These are phyloP conservation scores for Cerceris ruficornis DNA, from an alignment of 2,888 invertebrate genomes.

Conservation along the genomic window DNA sequence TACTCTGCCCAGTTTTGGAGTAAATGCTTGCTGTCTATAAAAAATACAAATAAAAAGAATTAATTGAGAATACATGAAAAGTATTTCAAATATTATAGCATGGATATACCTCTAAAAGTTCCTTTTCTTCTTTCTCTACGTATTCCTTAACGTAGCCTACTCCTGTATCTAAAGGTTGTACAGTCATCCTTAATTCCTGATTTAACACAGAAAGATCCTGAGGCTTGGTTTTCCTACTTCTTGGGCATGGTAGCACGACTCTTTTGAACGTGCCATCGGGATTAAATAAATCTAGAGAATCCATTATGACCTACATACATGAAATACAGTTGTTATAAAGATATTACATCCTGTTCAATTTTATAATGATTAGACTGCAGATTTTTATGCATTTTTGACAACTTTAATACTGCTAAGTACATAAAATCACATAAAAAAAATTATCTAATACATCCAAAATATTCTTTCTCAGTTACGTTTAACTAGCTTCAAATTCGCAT, in stretches of 20 bases:
- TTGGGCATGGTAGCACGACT: slow-evolving; percentile 24
- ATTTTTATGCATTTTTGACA: too few relatives aligned
- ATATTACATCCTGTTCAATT: background rate
- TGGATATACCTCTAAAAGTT: slow-evolving; percentile 67
- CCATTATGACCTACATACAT: slow-evolving; percentile 54
- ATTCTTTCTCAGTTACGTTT: too few relatives aligned
- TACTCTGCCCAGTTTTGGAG: background rate
- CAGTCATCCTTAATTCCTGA: background rate
- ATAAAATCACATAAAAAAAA: too few relatives aligned
- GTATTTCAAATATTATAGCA: background rate
- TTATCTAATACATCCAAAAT: too few relatives aligned
- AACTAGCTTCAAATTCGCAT: too few relatives aligned
- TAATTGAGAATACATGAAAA: background rate
- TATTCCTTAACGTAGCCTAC: slow-evolving; percentile 74
- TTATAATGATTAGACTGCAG: background rate
- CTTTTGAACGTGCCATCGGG: slow-evolving; percentile 34
- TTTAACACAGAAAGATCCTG: slow-evolving; percentile 17
- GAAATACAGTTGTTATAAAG: background rate
- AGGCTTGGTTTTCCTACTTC: background rate
- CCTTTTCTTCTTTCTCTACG: slow-evolving; percentile 72
- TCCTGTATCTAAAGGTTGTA: slow-evolving; percentile 49
- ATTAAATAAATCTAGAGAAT: slow-evolving; percentile 57
- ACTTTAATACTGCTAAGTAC: background rate
- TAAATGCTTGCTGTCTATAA: slow-evolving; percentile 25
- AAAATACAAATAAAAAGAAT: background rate